Conservation (phyloP, 2,888 invertebrate species). For the Cephus sareptanus region DNA sequence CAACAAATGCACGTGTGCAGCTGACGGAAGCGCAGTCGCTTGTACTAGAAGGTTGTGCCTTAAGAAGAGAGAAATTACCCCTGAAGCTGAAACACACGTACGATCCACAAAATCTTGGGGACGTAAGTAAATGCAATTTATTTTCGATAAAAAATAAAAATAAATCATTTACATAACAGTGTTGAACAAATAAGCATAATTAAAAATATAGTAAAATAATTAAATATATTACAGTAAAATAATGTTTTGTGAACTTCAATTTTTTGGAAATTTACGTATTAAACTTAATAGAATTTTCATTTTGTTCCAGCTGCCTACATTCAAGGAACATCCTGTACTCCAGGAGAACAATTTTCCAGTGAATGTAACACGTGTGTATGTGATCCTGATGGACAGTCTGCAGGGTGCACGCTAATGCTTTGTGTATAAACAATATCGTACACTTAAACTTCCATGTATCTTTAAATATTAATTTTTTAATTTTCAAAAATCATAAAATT, state of each 20-base stretch:
- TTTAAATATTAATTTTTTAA: too few relatives aligned
- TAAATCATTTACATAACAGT: not conserved
- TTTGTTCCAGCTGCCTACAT: not conserved
- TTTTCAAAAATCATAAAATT: not conserved
- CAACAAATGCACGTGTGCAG: conserved; percentile 68
- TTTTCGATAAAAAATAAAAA: not conserved
- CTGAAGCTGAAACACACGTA: not conserved
- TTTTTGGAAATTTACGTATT: not conserved
- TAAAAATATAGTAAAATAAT: not conserved
- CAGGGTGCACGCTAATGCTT: conserved; percentile 66
- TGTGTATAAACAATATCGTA: conserved; percentile 15
- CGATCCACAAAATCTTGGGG: not conserved
- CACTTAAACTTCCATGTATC: not conserved
- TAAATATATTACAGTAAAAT: not conserved
- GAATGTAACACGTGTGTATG: conserved; percentile 70
- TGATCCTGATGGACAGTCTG: conserved; percentile 66
- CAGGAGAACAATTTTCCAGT: conserved; percentile 67
- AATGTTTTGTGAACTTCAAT: not conserved
- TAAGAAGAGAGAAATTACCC: not conserved
- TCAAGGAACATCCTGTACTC: conserved; percentile 57
- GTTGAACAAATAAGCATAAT: not conserved
- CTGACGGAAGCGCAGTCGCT: conserved; percentile 65
- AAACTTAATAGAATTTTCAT: not conserved
- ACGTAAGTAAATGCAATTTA: not conserved
- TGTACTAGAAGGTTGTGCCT: conserved; percentile 67